Evolutionary conservation across 2,113 vertebrate species (phyloP).

Genomic region (Misgurnus anguillicaudatus): DNA sequence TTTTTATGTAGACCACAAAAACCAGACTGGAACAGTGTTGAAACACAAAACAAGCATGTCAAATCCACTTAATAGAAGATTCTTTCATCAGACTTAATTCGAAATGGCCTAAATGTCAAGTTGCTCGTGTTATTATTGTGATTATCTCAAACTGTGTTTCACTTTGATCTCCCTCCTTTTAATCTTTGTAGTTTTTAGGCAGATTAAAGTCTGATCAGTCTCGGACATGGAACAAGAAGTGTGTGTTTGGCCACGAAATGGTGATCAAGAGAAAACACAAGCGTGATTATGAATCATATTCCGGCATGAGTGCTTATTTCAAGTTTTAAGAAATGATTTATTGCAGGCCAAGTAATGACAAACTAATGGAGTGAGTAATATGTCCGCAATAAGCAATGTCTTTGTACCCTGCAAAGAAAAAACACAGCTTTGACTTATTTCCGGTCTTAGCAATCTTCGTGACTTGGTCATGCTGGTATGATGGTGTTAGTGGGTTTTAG

Average conservation of each 20-base stretch:
- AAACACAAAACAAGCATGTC: constrained; percentile 33
- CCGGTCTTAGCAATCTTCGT: no score
- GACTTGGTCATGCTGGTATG: no score
- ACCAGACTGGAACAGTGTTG: constrained; percentile 5
- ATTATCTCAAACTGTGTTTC: constrained; percentile 46
- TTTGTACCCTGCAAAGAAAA: no score
- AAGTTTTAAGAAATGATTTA: constrained; percentile 3
- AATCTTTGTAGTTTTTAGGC: constrained; percentile 28
- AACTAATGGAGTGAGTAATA: neutral
- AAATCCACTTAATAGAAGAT: constrained; percentile 50
- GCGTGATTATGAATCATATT: constrained; percentile 7
- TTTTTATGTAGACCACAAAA: constrained; percentile 35
- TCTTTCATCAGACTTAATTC: constrained; percentile 45
- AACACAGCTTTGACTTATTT: no score
- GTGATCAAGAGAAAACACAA: neutral
- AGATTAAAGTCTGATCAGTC: constrained; percentile 25
- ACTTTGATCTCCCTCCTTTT: constrained; percentile 39
- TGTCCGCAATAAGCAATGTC: no score
- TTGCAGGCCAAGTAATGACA: neutral
- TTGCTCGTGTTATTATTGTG: constrained; percentile 45
- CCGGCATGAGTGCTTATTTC: neutral
- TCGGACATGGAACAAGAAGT: constrained; percentile 8
- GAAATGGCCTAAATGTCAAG: constrained; percentile 10
- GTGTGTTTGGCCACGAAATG: neutral
- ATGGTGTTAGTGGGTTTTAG: no score